These are phyloP conservation scores for Leptatherina wallacei DNA, from an alignment of 2,797 vertebrate genomes.

Conservation along the genomic window DNA sequence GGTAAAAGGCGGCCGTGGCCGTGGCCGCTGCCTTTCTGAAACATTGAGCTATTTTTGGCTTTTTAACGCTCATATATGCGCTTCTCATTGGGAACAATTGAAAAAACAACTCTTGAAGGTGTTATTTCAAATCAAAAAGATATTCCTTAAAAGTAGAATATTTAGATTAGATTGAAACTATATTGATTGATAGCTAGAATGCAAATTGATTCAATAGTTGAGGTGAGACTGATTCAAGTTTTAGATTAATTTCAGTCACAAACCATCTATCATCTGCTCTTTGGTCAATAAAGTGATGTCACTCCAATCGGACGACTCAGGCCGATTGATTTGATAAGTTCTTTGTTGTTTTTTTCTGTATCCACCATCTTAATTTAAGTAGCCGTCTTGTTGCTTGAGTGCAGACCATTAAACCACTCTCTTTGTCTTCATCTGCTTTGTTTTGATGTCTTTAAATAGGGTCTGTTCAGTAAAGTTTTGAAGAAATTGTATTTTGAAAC, in stretches of 20 bases:
- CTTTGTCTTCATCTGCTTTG: not conserved
- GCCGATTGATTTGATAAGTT: not conserved
- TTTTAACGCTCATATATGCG: too few relatives aligned
- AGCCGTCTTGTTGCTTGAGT: not conserved
- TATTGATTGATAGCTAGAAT: too few relatives aligned
- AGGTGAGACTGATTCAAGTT: too few relatives aligned
- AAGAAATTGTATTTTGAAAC: slow-evolving; percentile 15
- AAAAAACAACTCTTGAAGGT: too few relatives aligned
- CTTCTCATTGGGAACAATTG: too few relatives aligned
- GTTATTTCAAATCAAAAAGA: too few relatives aligned
- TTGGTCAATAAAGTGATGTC: not conserved
- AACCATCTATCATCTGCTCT: slow-evolving; percentile 16
- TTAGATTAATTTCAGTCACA: slow-evolving; percentile 17
- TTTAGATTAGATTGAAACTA: too few relatives aligned
- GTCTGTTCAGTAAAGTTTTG: not conserved
- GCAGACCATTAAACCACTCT: not conserved
- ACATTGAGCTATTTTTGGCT: too few relatives aligned
- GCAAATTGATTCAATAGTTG: too few relatives aligned
- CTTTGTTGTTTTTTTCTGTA: not conserved
- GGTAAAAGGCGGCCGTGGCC: too few relatives aligned
- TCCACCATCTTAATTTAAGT: not conserved
- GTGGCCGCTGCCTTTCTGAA: too few relatives aligned
- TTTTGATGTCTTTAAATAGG: not conserved
- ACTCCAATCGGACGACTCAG: not conserved
- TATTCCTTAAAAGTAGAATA: too few relatives aligned